Conservation (phyloP, 2,888 invertebrate species). For the Habrosyne pyritoides region DNA sequence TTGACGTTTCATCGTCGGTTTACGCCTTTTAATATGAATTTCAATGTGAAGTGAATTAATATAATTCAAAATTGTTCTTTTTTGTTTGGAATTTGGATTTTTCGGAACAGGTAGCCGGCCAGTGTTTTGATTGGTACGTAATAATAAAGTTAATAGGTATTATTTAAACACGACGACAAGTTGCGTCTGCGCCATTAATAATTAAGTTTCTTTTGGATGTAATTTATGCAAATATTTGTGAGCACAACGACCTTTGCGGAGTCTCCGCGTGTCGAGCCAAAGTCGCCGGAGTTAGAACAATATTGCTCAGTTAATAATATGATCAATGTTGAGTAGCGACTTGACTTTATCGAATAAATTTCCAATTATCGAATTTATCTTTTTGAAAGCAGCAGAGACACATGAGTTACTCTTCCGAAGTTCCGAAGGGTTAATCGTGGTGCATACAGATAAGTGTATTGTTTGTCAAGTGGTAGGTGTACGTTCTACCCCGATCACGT, state of each 20-base stretch:
- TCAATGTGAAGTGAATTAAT: conserved; percentile 50
- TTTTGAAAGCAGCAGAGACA: neutral
- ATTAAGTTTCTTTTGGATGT: conserved; percentile 44
- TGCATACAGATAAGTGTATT: neutral
- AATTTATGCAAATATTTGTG: conserved; percentile 69
- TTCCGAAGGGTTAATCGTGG: neutral
- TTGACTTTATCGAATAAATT: neutral
- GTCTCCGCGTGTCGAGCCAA: conserved; percentile 35
- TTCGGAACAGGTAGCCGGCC: conserved; percentile 72
- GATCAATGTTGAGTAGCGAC: neutral
- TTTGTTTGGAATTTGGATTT: conserved; percentile 49
- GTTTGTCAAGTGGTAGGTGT: neutral
- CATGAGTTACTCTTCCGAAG: neutral
- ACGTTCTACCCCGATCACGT: conserved; percentile 43
- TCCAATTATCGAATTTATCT: neutral
- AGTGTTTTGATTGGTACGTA: conserved; percentile 48
- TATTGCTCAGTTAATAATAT: neutral
- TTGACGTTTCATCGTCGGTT: conserved; percentile 32
- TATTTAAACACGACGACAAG: conserved; percentile 26
- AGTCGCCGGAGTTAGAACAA: conserved; percentile 11
- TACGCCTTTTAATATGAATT: conserved; percentile 29
- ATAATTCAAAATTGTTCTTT: conserved; percentile 62
- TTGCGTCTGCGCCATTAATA: conserved; percentile 47
- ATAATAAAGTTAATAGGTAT: conserved; percentile 38
- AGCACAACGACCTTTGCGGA: conserved; percentile 62